Evolutionary conservation across 1,140 invertebrate genomes (phyloP).

Genomic region (Phocides pigmalion): DNA sequence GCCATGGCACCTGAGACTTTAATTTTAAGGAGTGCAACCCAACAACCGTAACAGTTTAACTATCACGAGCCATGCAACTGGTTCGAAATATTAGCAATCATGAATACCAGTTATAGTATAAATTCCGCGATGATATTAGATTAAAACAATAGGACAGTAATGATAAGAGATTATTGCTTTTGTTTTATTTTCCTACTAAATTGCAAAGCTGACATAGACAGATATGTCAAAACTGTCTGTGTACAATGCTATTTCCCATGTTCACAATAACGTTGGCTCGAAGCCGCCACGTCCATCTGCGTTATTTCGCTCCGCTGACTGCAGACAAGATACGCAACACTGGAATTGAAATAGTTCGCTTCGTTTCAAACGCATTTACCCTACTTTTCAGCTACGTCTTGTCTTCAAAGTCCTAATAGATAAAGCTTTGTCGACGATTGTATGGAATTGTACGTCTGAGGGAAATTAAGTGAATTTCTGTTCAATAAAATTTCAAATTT

Average conservation of each 20-base stretch:
- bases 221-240: not conserved
- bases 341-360: not conserved
- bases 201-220: not conserved
- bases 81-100: too few relatives aligned
- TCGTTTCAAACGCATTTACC: not conserved
- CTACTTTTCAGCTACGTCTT: not conserved
- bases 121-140: too few relatives aligned
- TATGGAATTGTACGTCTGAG: not conserved
- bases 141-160: too few relatives aligned
- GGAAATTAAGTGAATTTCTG: not conserved
- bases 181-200: too few relatives aligned
- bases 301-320: conserved; percentile 12
- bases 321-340: not conserved
- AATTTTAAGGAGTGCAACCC: too few relatives aligned
- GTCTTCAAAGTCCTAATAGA: not conserved
- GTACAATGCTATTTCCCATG: not conserved
- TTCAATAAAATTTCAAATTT: not conserved
- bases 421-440: not conserved
- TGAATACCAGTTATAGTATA: too few relatives aligned
- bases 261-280: conserved; percentile 1
- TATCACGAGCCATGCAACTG: too few relatives aligned
- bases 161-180: too few relatives aligned
- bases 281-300: conserved; percentile 1
- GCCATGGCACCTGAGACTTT: too few relatives aligned
- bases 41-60: too few relatives aligned